phyloP scores from a whole-genome alignment of 2,113 vertebrate species.

The Galemys pyrenaicus region DNA sequence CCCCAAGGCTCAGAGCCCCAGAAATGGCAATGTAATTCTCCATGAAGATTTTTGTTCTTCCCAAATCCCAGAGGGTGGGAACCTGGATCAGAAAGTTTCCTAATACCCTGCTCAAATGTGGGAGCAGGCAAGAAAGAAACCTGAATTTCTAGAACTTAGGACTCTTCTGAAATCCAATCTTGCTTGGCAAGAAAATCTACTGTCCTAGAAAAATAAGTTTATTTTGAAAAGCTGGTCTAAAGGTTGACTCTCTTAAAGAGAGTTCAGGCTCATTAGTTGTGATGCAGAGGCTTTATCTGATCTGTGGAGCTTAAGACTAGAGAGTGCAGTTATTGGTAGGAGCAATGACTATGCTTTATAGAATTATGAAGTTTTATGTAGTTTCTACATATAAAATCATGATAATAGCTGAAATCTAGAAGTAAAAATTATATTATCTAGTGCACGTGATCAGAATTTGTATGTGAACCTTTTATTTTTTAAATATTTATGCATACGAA shows the following conservation, averaged over 20 bases:
- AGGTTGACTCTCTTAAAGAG: not conserved
- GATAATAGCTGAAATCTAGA: not conserved
- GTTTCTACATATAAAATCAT: conserved; percentile 5
- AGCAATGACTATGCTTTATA: not conserved
- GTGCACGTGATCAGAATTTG: not conserved
- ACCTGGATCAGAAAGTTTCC: conserved; percentile 3
- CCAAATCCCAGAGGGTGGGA: not conserved
- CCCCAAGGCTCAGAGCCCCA: not conserved
- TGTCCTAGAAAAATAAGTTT: conserved; percentile 25
- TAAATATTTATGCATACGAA: too few relatives aligned
- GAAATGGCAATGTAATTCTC: not conserved
- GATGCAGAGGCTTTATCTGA: not conserved
- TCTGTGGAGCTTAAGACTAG: not conserved
- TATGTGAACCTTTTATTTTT: not conserved
- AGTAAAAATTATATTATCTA: not conserved
- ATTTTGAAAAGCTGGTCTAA: conserved; percentile 37
- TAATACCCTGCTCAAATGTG: conserved; percentile 16
- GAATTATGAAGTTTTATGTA: not conserved
- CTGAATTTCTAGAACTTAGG: conserved; percentile 64
- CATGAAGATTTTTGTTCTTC: not conserved
- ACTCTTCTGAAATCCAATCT: conserved; percentile 68
- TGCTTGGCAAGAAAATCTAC: conserved; percentile 61
- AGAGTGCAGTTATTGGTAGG: not conserved
- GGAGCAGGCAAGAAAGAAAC: conserved; percentile 50
- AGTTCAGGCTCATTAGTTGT: not conserved